A percentile compares a stretch with the other conserved stretches of the same genome.
Conservation (phyloP, 2,797 vertebrate genomes). For the Sarcoramphus papa region DNA sequence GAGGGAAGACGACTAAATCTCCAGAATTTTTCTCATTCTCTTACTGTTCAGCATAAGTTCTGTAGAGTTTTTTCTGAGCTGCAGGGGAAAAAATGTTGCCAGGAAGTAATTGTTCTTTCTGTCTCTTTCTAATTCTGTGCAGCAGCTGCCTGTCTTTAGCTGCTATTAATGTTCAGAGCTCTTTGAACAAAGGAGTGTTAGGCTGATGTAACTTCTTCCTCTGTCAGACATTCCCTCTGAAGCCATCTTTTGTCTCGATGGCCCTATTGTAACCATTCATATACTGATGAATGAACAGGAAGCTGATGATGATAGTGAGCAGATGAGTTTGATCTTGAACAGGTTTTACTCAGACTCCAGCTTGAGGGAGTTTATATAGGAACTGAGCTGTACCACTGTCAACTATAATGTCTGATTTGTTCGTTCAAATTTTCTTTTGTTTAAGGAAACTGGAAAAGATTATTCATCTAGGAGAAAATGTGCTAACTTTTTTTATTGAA, state of each 20-base stretch:
- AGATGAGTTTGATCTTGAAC: slow-evolving; percentile 55
- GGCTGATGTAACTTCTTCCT: slow-evolving; percentile 56
- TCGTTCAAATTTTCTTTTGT: not conserved
- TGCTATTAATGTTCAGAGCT: slow-evolving; percentile 55
- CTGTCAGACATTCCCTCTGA: slow-evolving; percentile 44
- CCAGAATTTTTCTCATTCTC: not conserved
- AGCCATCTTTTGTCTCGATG: slow-evolving; percentile 56
- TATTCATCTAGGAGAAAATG: not conserved
- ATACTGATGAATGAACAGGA: slow-evolving; percentile 59
- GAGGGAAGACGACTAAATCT: not conserved
- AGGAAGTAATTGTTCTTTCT: slow-evolving; percentile 61
- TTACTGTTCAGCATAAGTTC: not conserved
- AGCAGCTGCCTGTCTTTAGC: slow-evolving; percentile 56
- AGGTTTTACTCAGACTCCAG: slow-evolving; percentile 32
- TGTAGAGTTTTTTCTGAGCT: not conserved
- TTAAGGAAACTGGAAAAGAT: not conserved
- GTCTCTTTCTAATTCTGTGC: slow-evolving; percentile 54
- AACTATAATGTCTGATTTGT: not conserved
- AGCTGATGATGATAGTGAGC: slow-evolving; percentile 57
- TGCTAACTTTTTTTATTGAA: not conserved
- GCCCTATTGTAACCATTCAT: slow-evolving; percentile 48
- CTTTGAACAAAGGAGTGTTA: slow-evolving; percentile 33
- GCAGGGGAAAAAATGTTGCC: not conserved
- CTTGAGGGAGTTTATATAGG: not conserved
- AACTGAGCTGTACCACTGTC: not conserved